Base-by-base conservation (phyloP, 2,888 invertebrate genomes). In the Taphrorychus bicolor region DNA sequence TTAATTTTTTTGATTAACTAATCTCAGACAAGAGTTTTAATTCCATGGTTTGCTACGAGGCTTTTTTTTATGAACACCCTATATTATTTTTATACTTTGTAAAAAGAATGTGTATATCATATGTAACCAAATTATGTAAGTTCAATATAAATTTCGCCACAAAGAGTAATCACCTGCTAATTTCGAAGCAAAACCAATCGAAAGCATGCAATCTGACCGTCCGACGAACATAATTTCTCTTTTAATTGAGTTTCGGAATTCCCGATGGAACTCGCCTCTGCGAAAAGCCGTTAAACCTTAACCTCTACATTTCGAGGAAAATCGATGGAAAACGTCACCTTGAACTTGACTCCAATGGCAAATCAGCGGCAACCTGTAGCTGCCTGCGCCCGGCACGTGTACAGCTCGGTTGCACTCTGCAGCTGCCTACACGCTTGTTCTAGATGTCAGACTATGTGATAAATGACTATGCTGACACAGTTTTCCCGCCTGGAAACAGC, bases 311-410 rank as follows among this genome's bases (percentile, higher is more conserved):
- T 17, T 22, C 45, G n/a, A 16, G 41, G 40, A 73, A 17, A 57
- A 76, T 76, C 75, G 76, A 76, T 76, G 72, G 65, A 57, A 48
- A 65, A 61, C 71, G 71, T 77, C 77, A 79, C 79, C 78, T 79
- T 79, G 78, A 79, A 79, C 78, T 78, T 77, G 76, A 24, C 16
- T 24, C 24, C 16, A 14, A 76, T n/a, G n/a, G n/a, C n/a, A n/a
- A n/a, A 23, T 73, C 63, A 51, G 57, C 57, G 52, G 63, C 73
- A 73, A 77, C 77, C 76, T 78, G 78, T 78, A 77, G 78, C 66
- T 57, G 75, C 61, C 66, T 60, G 66, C 72, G 70, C 69, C 66
- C 64, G 73, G 63, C 67, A 59, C 56, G 48, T 56, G 65, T 42
- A 41, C 41, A 22, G 51, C 32, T 51, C 17, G 14, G 24, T 63